Conservation (phyloP, 2,113 vertebrate genomes). For the Syrrhaptes paradoxus region DNA sequence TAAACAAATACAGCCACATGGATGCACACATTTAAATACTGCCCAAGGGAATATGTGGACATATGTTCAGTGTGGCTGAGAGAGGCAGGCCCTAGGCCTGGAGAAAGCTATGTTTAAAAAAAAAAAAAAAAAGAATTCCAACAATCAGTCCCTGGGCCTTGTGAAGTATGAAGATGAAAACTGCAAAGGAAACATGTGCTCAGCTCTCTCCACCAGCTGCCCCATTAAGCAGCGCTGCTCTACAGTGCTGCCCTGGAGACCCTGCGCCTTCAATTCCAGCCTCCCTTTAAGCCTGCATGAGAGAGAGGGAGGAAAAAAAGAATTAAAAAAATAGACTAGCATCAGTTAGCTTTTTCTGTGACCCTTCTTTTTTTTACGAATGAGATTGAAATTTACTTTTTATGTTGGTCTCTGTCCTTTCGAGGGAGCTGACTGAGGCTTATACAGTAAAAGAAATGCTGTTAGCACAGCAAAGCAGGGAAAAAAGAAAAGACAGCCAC, state of each 20-base stretch:
- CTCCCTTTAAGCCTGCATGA: slow-evolving; percentile 14
- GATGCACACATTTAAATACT: slow-evolving; percentile 73
- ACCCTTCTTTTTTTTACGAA: neutral
- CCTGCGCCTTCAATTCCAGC: slow-evolving; percentile 35
- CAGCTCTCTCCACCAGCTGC: slow-evolving; percentile 58
- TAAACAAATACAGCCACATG: slow-evolving; percentile 80
- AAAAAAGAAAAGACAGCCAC: slow-evolving; percentile 7
- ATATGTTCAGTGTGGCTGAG: slow-evolving; percentile 73
- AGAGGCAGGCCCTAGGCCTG: slow-evolving; percentile 53
- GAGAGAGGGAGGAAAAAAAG: neutral
- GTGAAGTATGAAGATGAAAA: slow-evolving; percentile 70
- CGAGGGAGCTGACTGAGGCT: neutral
- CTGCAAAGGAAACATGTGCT: slow-evolving; percentile 63
- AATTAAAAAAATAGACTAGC: neutral
- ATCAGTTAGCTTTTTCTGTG: neutral
- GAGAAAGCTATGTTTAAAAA: slow-evolving; percentile 58
- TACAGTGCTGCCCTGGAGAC: slow-evolving; percentile 30
- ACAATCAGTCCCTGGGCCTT: slow-evolving; percentile 68
- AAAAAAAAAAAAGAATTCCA: slow-evolving; percentile 64
- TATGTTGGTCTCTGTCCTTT: neutral
- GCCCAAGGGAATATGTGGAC: slow-evolving; percentile 76
- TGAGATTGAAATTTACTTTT: slow-evolving; percentile 13
- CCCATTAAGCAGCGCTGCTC: slow-evolving; percentile 20
- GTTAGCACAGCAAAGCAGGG: slow-evolving; percentile 25
- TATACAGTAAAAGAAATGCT: neutral